A percentile compares a stretch with the other conserved stretches of the same genome.
These are phyloP conservation scores for Coptodon rendalli DNA, from an alignment of 2,113 vertebrate species.

Conservation along the genomic window DNA sequence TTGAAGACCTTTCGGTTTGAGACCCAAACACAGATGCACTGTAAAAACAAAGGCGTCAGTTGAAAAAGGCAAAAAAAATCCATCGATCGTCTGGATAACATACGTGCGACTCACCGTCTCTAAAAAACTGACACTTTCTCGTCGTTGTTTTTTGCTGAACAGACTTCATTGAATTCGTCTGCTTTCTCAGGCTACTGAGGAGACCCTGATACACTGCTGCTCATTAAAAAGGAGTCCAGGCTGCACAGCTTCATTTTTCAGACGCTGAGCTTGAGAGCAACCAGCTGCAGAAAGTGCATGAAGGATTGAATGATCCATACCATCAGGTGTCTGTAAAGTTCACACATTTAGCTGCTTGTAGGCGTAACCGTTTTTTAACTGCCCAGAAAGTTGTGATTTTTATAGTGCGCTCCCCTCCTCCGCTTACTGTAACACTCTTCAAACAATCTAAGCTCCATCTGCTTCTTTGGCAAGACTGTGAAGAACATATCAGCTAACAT, in stretches of 20 bases:
- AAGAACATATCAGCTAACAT: not conserved
- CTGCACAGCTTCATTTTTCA: not conserved
- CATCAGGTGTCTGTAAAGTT: not conserved
- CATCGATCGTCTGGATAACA: rapidly evolving
- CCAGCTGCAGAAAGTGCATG: not conserved
- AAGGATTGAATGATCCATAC: not conserved
- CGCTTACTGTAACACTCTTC: not conserved
- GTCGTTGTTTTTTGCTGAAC: not conserved
- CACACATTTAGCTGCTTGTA: not conserved
- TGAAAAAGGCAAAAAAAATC: not conserved
- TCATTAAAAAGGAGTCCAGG: not conserved
- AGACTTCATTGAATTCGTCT: not conserved
- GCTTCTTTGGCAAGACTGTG: not conserved
- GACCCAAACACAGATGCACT: not conserved
- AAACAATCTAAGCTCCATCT: not conserved
- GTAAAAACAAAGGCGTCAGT: not conserved
- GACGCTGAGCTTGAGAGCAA: not conserved
- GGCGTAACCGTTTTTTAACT: not conserved
- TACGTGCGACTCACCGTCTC: not conserved
- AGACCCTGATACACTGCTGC: not conserved
- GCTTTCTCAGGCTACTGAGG: not conserved
- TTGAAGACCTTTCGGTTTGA: not conserved
- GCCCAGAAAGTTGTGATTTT: not conserved
- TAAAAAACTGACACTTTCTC: not conserved
- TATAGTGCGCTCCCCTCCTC: not conserved